A percentile compares a stretch with the other conserved stretches of the same genome.
Evolutionary conservation across 2,113 vertebrate species (phyloP).

Genomic region (Hystrix brachyura): DNA sequence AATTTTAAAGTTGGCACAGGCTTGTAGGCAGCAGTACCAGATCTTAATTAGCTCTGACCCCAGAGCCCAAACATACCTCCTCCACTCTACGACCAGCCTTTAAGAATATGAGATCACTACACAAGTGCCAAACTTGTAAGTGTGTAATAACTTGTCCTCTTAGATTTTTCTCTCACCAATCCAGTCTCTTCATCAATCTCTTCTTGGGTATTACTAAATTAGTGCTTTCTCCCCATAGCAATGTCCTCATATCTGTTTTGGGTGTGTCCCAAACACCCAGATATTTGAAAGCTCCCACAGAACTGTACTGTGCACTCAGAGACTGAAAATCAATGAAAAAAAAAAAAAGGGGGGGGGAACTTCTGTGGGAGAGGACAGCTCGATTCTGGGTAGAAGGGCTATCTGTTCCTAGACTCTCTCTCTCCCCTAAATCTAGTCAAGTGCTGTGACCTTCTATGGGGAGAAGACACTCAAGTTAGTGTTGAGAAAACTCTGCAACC

Average conservation of each 20-base stretch:
- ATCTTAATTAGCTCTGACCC: neutral
- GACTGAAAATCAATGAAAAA: neutral
- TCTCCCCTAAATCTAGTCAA: no score
- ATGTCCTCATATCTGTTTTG: neutral
- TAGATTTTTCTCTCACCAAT: neutral
- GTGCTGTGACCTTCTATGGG: neutral
- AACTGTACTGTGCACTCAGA: neutral
- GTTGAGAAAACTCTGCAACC: neutral
- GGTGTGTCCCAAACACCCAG: neutral
- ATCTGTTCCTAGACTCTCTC: neutral
- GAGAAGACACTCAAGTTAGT: neutral
- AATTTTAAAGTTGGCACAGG: neutral
- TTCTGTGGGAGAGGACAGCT: neutral
- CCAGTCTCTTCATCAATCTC: neutral
- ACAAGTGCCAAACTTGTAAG: neutral
- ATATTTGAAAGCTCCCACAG: neutral
- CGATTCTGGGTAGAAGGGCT: neutral
- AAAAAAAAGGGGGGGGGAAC: neutral
- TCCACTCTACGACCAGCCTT: neutral
- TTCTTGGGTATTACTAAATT: neutral
- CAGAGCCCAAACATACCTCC: neutral
- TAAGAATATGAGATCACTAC: neutral
- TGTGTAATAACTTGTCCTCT: neutral
- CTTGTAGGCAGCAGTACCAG: neutral
- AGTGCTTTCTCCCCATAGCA: neutral